Base-by-base conservation (phyloP, 2,888 invertebrate species). In the Agonopterix alstromeriana region DNA sequence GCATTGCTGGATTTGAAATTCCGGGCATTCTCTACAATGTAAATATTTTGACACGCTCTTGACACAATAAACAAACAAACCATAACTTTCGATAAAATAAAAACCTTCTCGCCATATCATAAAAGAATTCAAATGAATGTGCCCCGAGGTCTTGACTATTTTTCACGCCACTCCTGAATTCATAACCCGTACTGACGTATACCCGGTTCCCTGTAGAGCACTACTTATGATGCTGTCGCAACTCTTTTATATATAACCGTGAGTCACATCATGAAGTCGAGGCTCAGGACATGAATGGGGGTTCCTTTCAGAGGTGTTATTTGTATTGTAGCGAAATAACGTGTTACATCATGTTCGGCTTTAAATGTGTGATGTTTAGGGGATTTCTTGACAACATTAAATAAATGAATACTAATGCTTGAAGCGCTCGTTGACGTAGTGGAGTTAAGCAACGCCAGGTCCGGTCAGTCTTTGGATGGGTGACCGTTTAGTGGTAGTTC, bases 131-230 rank as follows among this genome's bases (percentile, higher is more conserved):
- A 54, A 65, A 66, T 62, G 70, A 65, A 72, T 69, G 70, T 70
- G 63, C 51, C 58, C 60, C 60, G 56, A 62, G 66, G 63, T 63
- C 61, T 53, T 48, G 53, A 58, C 65, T 63, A 77, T 82, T 77
- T 79, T 77, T 82, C 78, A 79, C 68, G 59, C 59, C 65, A 61
- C 77, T 75, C 63, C 58, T 61, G 70, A 74, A 81, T 82, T 82
- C 76, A 82, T 81, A 82, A 79, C 73, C 73, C 73, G 71, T 68
- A 56, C 55, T 66, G 68, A 73, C 67, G 63, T 70, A 70, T 59
- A 60, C 55, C 56, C 60, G 63, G 61, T 69, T 69, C 70, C 73
- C 71, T 51, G 58, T 58, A 64, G 70, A 69, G 63, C 62, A 57
- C 63, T 72, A 63, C 71, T 77, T 73, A 73, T 67, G 67, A 69